Evolutionary conservation across 2,888 invertebrate genomes (phyloP).

Genomic region (Falcaria lacertinaria): DNA sequence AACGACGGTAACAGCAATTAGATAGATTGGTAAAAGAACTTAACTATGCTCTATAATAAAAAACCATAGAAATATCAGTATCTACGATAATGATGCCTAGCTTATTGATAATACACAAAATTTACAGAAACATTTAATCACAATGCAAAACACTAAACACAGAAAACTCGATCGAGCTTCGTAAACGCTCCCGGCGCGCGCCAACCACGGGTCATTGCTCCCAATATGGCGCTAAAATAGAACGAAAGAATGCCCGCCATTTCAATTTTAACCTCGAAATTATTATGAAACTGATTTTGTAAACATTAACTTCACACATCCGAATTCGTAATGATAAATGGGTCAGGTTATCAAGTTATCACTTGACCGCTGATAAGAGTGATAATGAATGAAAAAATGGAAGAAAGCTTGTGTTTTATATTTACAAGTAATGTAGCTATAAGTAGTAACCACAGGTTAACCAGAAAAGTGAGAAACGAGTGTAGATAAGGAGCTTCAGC

Average conservation of each 20-base stretch:
- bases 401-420: too few relatives aligned
- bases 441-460: too few relatives aligned
- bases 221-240: constrained; percentile 75
- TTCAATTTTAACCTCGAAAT: constrained; percentile 71
- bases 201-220: constrained; percentile 60
- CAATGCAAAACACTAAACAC: constrained; percentile 37
- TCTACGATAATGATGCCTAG: too few relatives aligned
- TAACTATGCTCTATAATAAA: too few relatives aligned
- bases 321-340: constrained; percentile 7
- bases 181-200: constrained; percentile 41
- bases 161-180: constrained; percentile 34
- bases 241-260: constrained; percentile 74
- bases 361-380: neutral
- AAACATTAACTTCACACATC: constrained; percentile 39
- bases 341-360: neutral
- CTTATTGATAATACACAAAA: too few relatives aligned
- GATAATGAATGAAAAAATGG: neutral
- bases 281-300: constrained; percentile 48
- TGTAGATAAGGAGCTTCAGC: too few relatives aligned
- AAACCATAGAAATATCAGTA: too few relatives aligned
- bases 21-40: too few relatives aligned
- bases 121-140: neutral
- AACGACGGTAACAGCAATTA: too few relatives aligned
- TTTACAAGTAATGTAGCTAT: too few relatives aligned
- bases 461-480: too few relatives aligned